phyloP scores from a whole-genome alignment of 2,113 vertebrate genomes.

The Parotia lawesii region DNA sequence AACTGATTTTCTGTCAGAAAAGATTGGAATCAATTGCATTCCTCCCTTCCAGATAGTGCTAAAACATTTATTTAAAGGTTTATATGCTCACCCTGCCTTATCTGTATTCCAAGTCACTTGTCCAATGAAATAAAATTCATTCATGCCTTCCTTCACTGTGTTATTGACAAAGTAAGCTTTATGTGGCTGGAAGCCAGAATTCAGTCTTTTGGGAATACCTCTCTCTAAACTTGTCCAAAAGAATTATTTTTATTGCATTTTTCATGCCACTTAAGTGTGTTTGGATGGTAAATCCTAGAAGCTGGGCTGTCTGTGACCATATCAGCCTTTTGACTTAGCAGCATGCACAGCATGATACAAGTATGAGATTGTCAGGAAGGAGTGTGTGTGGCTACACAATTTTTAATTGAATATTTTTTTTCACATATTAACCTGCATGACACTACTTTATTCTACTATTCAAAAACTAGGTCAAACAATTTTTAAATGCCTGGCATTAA shows the following conservation, averaged over 20 bases:
- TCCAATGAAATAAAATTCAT: slow-evolving; percentile 87
- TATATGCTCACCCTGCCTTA: slow-evolving; percentile 82
- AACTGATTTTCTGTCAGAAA: slow-evolving; percentile 91
- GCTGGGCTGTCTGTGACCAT: not conserved
- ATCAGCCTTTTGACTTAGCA: not conserved
- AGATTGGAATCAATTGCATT: slow-evolving; percentile 83
- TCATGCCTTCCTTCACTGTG: slow-evolving; percentile 73
- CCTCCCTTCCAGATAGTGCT: slow-evolving; percentile 77
- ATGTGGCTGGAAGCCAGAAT: slow-evolving; percentile 79
- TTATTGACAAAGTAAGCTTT: slow-evolving; percentile 85
- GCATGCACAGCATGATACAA: not conserved
- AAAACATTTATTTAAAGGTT: slow-evolving; percentile 87
- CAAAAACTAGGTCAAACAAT: not conserved
- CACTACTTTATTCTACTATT: not conserved
- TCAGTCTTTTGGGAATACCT: slow-evolving; percentile 79
- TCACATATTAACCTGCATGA: not conserved
- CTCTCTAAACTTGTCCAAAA: slow-evolving; percentile 74
- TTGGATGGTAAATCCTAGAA: slow-evolving; percentile 51
- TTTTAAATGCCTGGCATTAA: not conserved
- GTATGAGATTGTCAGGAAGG: not conserved
- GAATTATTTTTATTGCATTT: slow-evolving; percentile 73
- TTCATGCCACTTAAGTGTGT: slow-evolving; percentile 54
- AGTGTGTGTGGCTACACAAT: not conserved
- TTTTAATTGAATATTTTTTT: not conserved
- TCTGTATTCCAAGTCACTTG: slow-evolving; percentile 82